phyloP scores from a whole-genome alignment of 2,113 vertebrate species.

The Neogobius melanostomus region DNA sequence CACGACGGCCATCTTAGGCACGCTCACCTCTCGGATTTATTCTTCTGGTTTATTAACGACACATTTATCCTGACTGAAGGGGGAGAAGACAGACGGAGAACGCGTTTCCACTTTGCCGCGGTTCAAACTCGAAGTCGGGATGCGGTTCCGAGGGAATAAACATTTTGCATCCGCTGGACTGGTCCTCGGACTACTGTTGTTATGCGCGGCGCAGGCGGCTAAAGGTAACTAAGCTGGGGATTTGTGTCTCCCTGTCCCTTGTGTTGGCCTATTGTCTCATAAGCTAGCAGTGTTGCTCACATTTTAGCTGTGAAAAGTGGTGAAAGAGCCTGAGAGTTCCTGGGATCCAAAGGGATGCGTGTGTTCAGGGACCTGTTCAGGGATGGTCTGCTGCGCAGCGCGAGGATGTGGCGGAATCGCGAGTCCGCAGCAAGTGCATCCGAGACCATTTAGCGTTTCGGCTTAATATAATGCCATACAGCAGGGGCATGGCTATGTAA shows the following conservation, averaged over 20 bases:
- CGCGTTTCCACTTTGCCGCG: conserved; percentile 32
- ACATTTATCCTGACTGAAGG: conserved; percentile 32
- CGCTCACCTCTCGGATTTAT: conserved; percentile 72
- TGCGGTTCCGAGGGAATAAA: conserved; percentile 74
- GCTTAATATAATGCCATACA: background rate
- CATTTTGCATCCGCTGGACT: conserved; percentile 73
- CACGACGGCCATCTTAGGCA: conserved; percentile 82
- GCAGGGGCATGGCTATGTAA: no score
- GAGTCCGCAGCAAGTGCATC: conserved; percentile 62
- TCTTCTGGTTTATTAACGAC: conserved; percentile 49
- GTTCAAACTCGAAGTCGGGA: conserved; percentile 69
- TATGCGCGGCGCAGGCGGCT: conserved; percentile 75
- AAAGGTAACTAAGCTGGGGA: conserved; percentile 78
- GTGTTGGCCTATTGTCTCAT: background rate
- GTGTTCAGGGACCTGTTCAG: conserved; percentile 54
- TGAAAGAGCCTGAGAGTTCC: no score
- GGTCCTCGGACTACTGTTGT: conserved; percentile 78
- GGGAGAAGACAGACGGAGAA: conserved; percentile 42
- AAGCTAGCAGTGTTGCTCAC: background rate
- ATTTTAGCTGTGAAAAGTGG: background rate
- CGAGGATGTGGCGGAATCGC: conserved; percentile 46
- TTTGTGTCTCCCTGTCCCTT: conserved; percentile 42
- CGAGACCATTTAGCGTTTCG: background rate
- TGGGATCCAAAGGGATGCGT: conserved; percentile 38
- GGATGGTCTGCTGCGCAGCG: conserved; percentile 58